Evolutionary conservation across 2,113 vertebrate species (phyloP).

Genomic region (Tangachromis dhanisi): DNA sequence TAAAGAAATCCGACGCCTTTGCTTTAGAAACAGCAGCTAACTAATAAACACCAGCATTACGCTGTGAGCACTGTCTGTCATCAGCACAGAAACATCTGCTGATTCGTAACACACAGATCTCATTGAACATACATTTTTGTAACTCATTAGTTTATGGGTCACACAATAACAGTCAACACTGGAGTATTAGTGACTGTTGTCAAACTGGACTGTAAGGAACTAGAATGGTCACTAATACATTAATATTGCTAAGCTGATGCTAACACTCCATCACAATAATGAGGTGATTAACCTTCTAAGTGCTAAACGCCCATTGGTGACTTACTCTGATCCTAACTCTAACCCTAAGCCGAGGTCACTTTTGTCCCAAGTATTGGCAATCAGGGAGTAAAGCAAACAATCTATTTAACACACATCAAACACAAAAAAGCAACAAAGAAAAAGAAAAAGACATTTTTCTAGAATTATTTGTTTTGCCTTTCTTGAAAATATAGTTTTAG

Average conservation of each 20-base stretch:
- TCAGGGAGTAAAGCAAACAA: neutral
- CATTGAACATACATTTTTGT: neutral
- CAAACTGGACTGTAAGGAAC: neutral
- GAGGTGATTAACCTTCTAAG: neutral
- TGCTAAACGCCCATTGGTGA: neutral
- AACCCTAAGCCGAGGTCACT: neutral
- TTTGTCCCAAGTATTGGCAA: neutral
- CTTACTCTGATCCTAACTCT: neutral
- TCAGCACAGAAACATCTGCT: neutral
- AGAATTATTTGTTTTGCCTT: neutral
- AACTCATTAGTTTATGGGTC: neutral
- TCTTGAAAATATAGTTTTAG: neutral
- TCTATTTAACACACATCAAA: neutral
- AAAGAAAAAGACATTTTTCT: neutral
- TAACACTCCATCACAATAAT: neutral
- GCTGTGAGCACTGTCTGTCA: neutral
- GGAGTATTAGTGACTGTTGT: neutral
- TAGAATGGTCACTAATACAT: neutral
- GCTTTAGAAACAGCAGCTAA: neutral
- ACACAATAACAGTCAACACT: neutral
- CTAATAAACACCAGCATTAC: neutral
- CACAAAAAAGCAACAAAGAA: neutral
- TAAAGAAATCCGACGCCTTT: neutral
- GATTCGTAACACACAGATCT: neutral
- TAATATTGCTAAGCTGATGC: neutral